These are phyloP conservation scores for Ceratoteleas bidentatus DNA, from an alignment of 1,140 invertebrate species.

Conservation along the genomic window DNA sequence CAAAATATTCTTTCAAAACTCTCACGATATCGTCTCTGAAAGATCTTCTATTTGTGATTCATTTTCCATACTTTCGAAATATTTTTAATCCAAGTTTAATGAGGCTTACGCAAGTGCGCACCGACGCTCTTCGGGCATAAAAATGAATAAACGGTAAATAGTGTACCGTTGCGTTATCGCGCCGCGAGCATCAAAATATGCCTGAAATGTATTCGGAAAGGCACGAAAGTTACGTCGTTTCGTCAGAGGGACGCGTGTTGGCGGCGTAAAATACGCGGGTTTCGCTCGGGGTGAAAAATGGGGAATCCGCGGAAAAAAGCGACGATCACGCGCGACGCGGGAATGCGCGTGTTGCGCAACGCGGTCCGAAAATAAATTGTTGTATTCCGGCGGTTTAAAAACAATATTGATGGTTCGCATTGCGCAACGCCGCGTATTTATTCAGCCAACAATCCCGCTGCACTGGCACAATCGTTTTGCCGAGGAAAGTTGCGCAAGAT, in stretches of 20 bases:
- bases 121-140: slow-evolving; percentile 10
- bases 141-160: slow-evolving; percentile 55
- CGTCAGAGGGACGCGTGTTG: slow-evolving; percentile 8
- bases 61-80: slow-evolving; percentile 11
- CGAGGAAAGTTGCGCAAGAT: slow-evolving; percentile 34
- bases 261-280: too few species aligned
- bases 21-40: too few species aligned
- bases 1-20: too few species aligned
- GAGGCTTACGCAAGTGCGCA: slow-evolving; percentile 25
- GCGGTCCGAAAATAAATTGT: slow-evolving; percentile 30
- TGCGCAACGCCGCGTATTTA: slow-evolving; percentile 26
- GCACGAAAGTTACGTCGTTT: slow-evolving; percentile 57
- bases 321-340: too few species aligned
- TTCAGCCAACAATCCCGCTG: slow-evolving; percentile 21
- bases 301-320: too few species aligned
- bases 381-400: slow-evolving; percentile 35
- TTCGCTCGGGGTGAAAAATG: too few species aligned
- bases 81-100: slow-evolving; percentile 26
- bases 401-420: slow-evolving; percentile 41
- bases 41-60: too few species aligned
- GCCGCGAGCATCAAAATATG: slow-evolving; percentile 41
- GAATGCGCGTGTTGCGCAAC: slow-evolving; percentile 2
- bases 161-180: slow-evolving; percentile 57
- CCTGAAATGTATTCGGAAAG: slow-evolving; percentile 55
- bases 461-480: slow-evolving; percentile 18